Conservation (phyloP, 2,113 vertebrate genomes). For the Vireo altiloquus region DNA sequence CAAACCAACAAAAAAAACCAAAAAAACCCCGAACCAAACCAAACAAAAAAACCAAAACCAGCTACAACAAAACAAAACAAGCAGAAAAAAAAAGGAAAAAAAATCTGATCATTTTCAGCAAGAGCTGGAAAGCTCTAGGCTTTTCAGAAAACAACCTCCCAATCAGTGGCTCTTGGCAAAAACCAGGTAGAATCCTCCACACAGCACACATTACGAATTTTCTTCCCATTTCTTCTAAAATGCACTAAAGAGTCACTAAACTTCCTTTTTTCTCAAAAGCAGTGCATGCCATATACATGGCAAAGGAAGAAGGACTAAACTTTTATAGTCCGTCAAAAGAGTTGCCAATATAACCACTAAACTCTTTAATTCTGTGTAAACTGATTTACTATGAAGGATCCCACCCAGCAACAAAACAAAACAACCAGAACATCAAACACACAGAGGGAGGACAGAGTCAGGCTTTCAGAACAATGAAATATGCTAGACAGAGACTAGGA, state of each 20-base stretch:
- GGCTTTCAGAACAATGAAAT: neutral
- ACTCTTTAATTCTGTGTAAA: neutral
- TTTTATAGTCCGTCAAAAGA: slow-evolving; percentile 4
- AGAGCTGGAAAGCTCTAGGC: neutral
- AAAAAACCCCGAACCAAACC: neutral
- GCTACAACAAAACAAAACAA: neutral
- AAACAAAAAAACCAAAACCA: neutral
- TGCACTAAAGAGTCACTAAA: neutral
- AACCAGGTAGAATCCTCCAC: neutral
- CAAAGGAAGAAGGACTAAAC: neutral
- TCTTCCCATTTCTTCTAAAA: neutral
- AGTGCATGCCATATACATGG: neutral
- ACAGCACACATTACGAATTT: neutral
- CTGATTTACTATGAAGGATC: slow-evolving; percentile 9
- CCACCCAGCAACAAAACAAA: slow-evolving; percentile 74
- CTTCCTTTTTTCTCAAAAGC: neutral
- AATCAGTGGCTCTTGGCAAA: neutral
- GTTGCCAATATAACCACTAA: slow-evolving; percentile 39
- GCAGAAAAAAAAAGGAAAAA: neutral
- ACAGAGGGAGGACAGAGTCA: neutral
- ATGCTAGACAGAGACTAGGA: neutral
- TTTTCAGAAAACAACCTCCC: neutral
- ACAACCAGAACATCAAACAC: slow-evolving; percentile 37
- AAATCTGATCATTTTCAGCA: neutral
- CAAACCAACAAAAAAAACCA: neutral